Base-by-base conservation (phyloP, 2,797 vertebrate species). In the Danio albolineatus region DNA sequence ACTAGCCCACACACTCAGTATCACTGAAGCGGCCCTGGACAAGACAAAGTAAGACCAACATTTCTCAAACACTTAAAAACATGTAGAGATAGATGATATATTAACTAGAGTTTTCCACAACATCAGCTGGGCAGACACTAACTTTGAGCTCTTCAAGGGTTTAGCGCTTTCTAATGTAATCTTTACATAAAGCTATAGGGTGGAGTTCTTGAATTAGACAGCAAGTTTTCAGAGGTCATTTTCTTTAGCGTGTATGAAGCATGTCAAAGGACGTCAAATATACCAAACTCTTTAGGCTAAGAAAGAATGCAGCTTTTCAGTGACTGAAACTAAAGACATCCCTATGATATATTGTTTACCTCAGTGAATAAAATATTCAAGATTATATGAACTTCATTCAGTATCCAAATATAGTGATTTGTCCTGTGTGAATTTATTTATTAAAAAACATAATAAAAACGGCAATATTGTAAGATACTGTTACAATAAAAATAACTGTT, bases 1-100 rank as follows among this genome's bases (percentile, higher is more conserved):
- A 88, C 89, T 89, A 88, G 89, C 91, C 84, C 91, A 92, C 90
- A 92, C 77, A 80, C 81, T 72, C 51, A 48, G 61, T 59, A 72
- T 66, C 60, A 53, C 64, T 78, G 54, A 83, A 51, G 73, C 38
- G 41, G 66, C 61, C 14, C 48, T 73, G 21, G 43, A 54, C 1
- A 36, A 77, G 41, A 67, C 62, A 59, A 76, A 76, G 38, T 19
- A 57, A 69, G 62, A 57, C 41, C 13, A 16, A 57, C 53, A 53
- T 7, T 8, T 16, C 76, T 76, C n/a, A 44, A 76, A 46, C 6
- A 6, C n/a, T 56, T n/a, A 28, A 28, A 17, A 71, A 54, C 49
- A 28, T n/a, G 9, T 6, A n/a, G 49, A 43, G 56, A 76, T 56
- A 56, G 10, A 65, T 70, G 48, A n/a, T 61, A 16, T 28, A 54